A percentile compares a stretch with the other conserved stretches of the same genome.
Evolutionary conservation across 2,888 invertebrate species (phyloP).

Genomic region (Panopea generosa): DNA sequence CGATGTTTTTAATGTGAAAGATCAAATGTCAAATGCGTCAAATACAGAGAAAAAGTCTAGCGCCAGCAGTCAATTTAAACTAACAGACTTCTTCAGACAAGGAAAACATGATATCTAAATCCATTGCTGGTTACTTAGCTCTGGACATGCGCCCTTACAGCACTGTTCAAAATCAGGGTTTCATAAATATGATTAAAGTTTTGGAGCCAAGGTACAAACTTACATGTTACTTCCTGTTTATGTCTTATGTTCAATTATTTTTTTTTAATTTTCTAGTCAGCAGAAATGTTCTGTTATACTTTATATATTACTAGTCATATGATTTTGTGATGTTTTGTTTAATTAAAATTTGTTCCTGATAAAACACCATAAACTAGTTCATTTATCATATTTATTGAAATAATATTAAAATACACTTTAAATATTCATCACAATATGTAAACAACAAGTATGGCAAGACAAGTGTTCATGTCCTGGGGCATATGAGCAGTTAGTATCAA

Average conservation of each 20-base stretch:
- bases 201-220: constrained; percentile 2
- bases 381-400: neutral
- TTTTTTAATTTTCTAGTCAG: neutral
- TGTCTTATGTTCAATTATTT: too few species aligned
- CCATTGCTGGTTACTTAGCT: neutral
- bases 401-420: constrained; percentile 1
- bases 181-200: neutral
- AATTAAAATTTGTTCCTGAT: neutral
- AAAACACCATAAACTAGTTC: neutral
- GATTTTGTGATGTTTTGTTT: neutral
- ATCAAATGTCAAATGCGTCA: neutral
- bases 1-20: neutral
- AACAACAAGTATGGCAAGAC: neutral
- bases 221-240: too few species aligned
- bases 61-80: neutral
- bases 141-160: neutral
- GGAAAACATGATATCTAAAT: neutral
- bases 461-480: neutral
- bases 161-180: neutral
- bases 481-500: neutral
- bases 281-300: too few species aligned
- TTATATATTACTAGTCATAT: too few species aligned
- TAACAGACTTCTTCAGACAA: neutral
- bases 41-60: neutral
- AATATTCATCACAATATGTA: neutral